Base-by-base conservation (phyloP, 2,113 vertebrate species). In the Arenaria interpres region DNA sequence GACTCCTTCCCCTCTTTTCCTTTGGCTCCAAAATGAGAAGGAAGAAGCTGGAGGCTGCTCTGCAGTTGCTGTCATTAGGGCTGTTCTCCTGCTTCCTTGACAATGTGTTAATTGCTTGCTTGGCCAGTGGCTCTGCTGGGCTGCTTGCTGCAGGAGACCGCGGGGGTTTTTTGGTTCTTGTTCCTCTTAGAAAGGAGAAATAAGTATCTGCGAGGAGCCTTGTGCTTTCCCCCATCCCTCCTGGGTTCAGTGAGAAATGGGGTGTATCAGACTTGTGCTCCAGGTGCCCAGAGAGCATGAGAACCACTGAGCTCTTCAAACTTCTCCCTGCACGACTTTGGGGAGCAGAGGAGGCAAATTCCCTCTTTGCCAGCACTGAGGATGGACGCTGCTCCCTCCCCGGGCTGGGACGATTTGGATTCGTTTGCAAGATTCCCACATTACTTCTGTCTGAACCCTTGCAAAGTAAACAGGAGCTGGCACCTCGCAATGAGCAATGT, bases 101-200 rank as follows among this genome's bases (percentile, higher is more conserved):
- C 92, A 50, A 53, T 59, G 94, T 94, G 85, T 35, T 94, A 76
- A 80, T 76, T 88, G 75, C 75, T 48, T 51, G 69, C 89, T 87
- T 82, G 89, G 66, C 69, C 53, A 33, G 60, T 3, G 23, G 57
- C 17, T 64, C 69, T 85, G 85, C 71, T 37, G 73, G 56, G 78
- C 76, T 77, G 79, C 75, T 83, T 71, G 50, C 88, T 85, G 88
- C 51, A 43, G 41, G 73, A 81, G 39, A 13, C 59, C 3, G 3
- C 14, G 5, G 75, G 75, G 63, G 28, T 19, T 74, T 22, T 87
- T 76, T 54, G 67, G 14, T 59, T 92, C 39, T 85, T 68, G 19
- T 77, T 87, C 54, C 50, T 48, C 41, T 67, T 82, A 50, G 62
- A 72, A 85, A 85, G 56, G 54, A 78, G n/a, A 85, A 84, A 51